phyloP scores from a whole-genome alignment of 2,113 vertebrate genomes.

The Octodon degus region DNA sequence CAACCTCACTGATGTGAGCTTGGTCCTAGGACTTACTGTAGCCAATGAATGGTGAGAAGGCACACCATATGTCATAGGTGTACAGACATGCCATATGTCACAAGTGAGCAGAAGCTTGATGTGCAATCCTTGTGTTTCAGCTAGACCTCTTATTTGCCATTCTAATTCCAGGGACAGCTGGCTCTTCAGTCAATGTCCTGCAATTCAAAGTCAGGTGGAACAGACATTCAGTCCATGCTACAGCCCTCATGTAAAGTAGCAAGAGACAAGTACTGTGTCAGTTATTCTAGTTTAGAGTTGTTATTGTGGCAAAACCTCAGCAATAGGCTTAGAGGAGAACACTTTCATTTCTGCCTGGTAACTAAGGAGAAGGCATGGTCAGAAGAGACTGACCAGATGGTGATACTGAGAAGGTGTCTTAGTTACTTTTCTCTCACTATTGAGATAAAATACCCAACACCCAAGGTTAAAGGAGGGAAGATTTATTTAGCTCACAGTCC shows the following conservation, averaged over 20 bases:
- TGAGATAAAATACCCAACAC: not conserved
- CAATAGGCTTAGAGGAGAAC: not conserved
- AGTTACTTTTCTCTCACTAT: not conserved
- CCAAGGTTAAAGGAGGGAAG: not conserved
- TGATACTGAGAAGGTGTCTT: not conserved
- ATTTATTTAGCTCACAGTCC: not conserved
- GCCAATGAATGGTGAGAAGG: not conserved
- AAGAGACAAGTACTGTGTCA: not conserved
- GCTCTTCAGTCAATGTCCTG: not conserved
- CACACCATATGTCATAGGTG: not conserved
- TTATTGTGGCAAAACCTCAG: slow-evolving; percentile 28
- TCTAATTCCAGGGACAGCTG: not conserved
- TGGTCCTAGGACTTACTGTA: not conserved
- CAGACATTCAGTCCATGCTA: not conserved
- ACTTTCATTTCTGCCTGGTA: not conserved
- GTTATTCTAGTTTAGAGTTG: not conserved
- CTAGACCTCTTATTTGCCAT: not conserved
- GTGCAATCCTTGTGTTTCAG: not conserved
- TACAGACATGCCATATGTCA: not conserved
- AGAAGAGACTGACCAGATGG: not conserved
- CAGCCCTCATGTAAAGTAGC: not conserved
- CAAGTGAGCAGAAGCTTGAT: not conserved
- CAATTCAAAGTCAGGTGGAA: not conserved
- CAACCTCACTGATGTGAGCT: not conserved
- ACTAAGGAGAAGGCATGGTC: not conserved